A percentile compares a stretch with the other conserved stretches of the same genome.
These are phyloP conservation scores for Epinephelus malabaricus DNA, from an alignment of 2,797 vertebrate genomes.

Conservation along the genomic window DNA sequence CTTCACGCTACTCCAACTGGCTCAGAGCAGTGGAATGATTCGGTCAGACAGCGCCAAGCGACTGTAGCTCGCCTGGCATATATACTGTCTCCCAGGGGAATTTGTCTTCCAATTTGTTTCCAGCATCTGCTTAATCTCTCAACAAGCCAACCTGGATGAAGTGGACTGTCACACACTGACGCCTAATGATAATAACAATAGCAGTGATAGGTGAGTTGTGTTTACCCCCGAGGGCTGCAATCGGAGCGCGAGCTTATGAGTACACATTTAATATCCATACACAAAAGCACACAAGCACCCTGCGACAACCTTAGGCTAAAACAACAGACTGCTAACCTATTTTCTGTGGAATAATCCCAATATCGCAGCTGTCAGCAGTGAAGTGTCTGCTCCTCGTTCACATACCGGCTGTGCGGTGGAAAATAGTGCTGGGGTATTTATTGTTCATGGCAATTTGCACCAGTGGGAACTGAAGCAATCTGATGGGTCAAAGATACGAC, in stretches of 20 bases:
- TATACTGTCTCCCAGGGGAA: constrained; percentile 53
- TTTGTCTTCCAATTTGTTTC: constrained; percentile 78
- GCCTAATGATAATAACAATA: constrained; percentile 78
- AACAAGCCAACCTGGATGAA: constrained; percentile 77
- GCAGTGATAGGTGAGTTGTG: constrained; percentile 69
- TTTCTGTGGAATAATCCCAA: constrained; percentile 55
- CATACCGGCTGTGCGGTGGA: constrained; percentile 36
- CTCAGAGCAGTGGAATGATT: constrained; percentile 60
- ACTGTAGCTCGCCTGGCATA: constrained; percentile 41
- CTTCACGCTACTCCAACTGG: constrained; percentile 48
- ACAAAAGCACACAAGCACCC: neutral
- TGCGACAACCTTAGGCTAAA: constrained; percentile 48
- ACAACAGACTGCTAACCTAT: constrained; percentile 51
- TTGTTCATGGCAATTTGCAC: constrained; percentile 19
- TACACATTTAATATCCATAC: constrained; percentile 63
- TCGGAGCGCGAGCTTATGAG: constrained; percentile 56
- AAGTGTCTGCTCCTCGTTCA: constrained; percentile 6
- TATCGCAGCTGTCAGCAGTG: constrained; percentile 47
- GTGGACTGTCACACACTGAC: constrained; percentile 68
- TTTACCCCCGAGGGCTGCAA: constrained; percentile 69
- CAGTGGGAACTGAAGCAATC: neutral
- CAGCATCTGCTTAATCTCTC: constrained; percentile 79
- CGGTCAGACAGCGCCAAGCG: constrained; percentile 43
- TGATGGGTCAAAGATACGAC: constrained; percentile 5
- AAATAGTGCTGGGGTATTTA: constrained; percentile 31